Base-by-base conservation (phyloP, 2,888 invertebrate species). In the Stenoptilia bipunctidactyla region DNA sequence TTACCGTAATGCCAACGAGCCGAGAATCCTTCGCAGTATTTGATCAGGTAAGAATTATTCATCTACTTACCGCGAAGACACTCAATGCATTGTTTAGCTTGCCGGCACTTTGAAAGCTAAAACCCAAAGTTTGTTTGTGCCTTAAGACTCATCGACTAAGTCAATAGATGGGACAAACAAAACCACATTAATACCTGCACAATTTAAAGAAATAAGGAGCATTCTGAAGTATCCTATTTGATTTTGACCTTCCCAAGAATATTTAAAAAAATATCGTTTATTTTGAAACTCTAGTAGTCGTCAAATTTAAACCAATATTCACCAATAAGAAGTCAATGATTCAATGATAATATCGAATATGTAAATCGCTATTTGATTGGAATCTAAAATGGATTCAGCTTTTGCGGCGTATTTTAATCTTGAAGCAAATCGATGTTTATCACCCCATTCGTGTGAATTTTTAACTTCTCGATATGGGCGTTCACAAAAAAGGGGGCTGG, bases 31-130 rank as follows among this genome's bases (percentile, higher is more conserved):
- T 52, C 47, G 48, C 52, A 56, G 45, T 77, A 62, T 82, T 83
- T 80, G 76, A 61, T 67, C 68, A 74, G 60, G 62, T 55, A 58
- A 63, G 68, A 72, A 74, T 72, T 65, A 71, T 69, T 65, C 65
- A 64, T 48, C 43, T 45, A 54, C 46, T 47, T 53, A 52, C 60
- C 67, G 65, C 63, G 65, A 58, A 60, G 52, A 67, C 74, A 70
- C 77, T 79, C 66, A 48, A 53, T 44, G 58, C 61, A 60, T 66
- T 77, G 70, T 75, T 79, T 76, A 64, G 60, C 58, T 60, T 64
- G 75, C 62, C 79, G 82, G 80, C 66, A 51, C 34, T 77, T 83
- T 82, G 82, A 79, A 79, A 82, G 71, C 66, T 84, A 83, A 85
- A 83, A 84, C 82, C 72, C 74, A 70, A 84, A 71, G 77, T 82